Evolutionary conservation across 2,888 invertebrate genomes (phyloP), one percentile per base, ranked within the genome.

Genomic region (Teleogryllus oceanicus): DNA sequence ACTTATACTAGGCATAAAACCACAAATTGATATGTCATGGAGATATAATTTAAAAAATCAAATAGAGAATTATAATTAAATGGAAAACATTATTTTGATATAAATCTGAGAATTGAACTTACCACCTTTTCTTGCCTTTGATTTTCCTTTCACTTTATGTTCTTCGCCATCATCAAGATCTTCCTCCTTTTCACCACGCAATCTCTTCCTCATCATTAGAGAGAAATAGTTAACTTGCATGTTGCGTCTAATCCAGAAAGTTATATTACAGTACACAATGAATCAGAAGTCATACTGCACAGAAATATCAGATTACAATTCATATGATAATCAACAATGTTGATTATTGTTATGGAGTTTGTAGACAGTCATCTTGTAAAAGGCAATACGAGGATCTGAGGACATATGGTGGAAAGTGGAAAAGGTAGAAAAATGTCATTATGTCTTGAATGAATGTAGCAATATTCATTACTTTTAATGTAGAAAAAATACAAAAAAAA

Each of bases 181-280:
- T 5, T 87, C 89, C 49, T 89, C 89, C 80, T 93, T 93, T 82
- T 90, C 94, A 83, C 93, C 93, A 84, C 94, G 92, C 86, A 96
- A 89, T 80, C 96, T 91, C 86, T 97, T 97, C 24, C 95, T 92
- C 86, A 95, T 92, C 98, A 98, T 98, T 81, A 98, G 90, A 2
- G 96, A 94, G 87, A 98, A 99, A 87, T 93, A 96, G 88, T 99
- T 99, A 89, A 98, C 91, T 79, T 97, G 96, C 86, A 97, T 97
- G 87, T 98, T 97, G 74, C 99, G 92, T 85, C 97, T 94, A 86
- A 5, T 86, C 87, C 37, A 18, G n/a, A 62, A 62, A 62, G 13
- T 62, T 62, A 62, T 8, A 62, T 62, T 62, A 62, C 62, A 62
- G 10, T 62, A 62, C n/a, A n/a, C 13, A 62, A 13, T 62, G 16